Base-by-base conservation (phyloP, 2,113 vertebrate genomes). In the Aegypius monachus region DNA sequence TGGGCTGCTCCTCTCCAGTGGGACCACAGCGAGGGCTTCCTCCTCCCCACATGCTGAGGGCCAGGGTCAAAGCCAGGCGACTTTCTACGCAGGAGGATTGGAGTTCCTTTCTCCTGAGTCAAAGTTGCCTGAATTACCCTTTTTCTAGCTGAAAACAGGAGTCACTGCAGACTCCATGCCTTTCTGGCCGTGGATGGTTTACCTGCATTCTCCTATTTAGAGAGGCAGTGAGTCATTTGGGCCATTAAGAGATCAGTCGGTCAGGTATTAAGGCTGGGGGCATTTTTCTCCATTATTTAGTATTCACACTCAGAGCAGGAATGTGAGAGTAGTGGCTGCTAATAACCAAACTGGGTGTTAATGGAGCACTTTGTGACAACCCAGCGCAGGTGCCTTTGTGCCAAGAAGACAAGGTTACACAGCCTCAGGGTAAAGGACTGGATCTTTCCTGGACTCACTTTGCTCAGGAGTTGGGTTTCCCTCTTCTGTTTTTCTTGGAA, bases 221-320 rank as follows among this genome's bases (percentile, higher is more conserved):
- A 86, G 96, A 98, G 95, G 95, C 97, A 97, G 98, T 98, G 97
- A 98, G 96, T 97, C 97, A 97, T 98, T 98, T 97, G 90, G 81
- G 94, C 85, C 95, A 96, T 97, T 98, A 97, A 95, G 95, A 88
- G 97, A 97, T 97, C 97, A 94, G 89, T 97, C 81, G 63, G 97
- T 98, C 98, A 98, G 86, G 80, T 97, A 98, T 98, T 98, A 98
- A 98, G 50, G 97, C 98, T 97, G 78, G 77, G 95, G 98, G 98
- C 97, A 27, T 55, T 97, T 91, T 88, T 32, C 88, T 93, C 72
- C 86, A 83, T 96, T 88, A 78, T 92, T 97, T 98, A 96, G 90
- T 95, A 98, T 98, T 98, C 97, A 96, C 81, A 86, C 95, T 97
- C 93, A 94, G 97, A 96, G 91, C 74, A 94, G 94, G 97, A 94